phyloP scores from a whole-genome alignment of 2,888 invertebrate genomes.

The Terebella lapidaria region DNA sequence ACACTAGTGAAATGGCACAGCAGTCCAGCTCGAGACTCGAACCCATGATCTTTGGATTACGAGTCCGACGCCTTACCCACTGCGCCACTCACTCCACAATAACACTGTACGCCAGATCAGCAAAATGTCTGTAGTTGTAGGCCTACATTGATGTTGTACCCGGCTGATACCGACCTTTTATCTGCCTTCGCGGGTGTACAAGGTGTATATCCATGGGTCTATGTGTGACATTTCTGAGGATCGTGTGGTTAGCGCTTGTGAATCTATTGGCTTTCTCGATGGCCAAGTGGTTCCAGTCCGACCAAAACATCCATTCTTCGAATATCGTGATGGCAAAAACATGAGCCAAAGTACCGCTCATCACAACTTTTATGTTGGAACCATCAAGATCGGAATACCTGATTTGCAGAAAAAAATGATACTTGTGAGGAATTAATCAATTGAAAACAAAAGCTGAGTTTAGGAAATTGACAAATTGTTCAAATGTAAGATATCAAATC shows the following conservation, averaged over 20 bases:
- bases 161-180: slow-evolving; percentile 41
- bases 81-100: too few species aligned
- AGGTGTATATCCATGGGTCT: slow-evolving; percentile 90
- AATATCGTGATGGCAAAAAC: slow-evolving; percentile 61
- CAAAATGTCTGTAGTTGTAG: too few species aligned
- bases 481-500: not conserved
- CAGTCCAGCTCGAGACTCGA: too few species aligned
- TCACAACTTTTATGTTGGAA: slow-evolving; percentile 66
- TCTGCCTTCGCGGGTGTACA: slow-evolving; percentile 82
- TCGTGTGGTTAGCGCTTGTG: slow-evolving; percentile 25
- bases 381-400: slow-evolving; percentile 75
- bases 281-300: slow-evolving; percentile 95
- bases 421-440: not conserved
- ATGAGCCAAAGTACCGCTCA: slow-evolving; percentile 87
- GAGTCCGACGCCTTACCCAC: too few species aligned
- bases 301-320: slow-evolving; percentile 78
- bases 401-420: slow-evolving; percentile 4
- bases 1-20: too few species aligned
- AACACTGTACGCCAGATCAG: too few species aligned
- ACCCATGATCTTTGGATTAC: too few species aligned
- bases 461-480: too few species aligned
- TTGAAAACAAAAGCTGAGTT: too few species aligned
- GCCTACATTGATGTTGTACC: too few species aligned
- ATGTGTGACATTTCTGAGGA: slow-evolving; percentile 83
- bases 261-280: slow-evolving; percentile 86